Evolutionary conservation across 2,888 invertebrate species (phyloP).

Genomic region (Polydrusus pterygomalis): DNA sequence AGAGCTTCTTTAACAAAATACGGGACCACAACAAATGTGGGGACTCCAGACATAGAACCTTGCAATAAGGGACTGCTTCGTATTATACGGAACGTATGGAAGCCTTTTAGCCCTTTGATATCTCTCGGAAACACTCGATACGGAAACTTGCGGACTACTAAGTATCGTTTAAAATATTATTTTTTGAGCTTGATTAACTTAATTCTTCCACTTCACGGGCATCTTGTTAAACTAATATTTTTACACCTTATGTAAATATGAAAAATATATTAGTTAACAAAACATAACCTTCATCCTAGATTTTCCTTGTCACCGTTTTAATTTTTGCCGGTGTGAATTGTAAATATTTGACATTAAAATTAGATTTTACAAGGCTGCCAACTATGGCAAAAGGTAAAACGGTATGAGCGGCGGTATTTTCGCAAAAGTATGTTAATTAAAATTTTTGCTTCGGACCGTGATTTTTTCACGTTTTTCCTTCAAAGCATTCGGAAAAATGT

Average conservation of each 20-base stretch:
- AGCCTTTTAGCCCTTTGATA: too few relatives aligned
- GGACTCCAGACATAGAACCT: too few relatives aligned
- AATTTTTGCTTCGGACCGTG: constrained; percentile 30
- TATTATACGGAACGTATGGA: too few relatives aligned
- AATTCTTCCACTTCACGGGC: too few relatives aligned
- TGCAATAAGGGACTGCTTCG: too few relatives aligned
- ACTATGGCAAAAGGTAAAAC: constrained; percentile 35
- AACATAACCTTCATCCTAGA: constrained; percentile 27
- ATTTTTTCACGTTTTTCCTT: background rate
- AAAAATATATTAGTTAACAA: constrained; percentile 16
- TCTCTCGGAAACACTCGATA: too few relatives aligned
- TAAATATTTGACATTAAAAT: constrained; percentile 47
- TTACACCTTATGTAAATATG: constrained; percentile 1
- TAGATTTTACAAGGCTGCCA: constrained; percentile 35
- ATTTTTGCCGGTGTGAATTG: constrained; percentile 35
- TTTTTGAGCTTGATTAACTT: too few relatives aligned
- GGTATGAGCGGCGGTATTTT: constrained; percentile 25
- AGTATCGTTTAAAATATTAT: too few relatives aligned
- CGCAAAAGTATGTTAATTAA: constrained; percentile 36
- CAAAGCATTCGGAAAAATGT: background rate
- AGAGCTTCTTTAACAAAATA: too few relatives aligned
- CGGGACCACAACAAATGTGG: too few relatives aligned
- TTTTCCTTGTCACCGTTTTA: constrained; percentile 14
- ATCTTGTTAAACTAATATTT: background rate
- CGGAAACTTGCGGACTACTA: too few relatives aligned